A percentile compares a stretch with the other conserved stretches of the same genome.
Evolutionary conservation across 2,797 vertebrate genomes (phyloP).

Genomic region (Gymnocypris eckloni): DNA sequence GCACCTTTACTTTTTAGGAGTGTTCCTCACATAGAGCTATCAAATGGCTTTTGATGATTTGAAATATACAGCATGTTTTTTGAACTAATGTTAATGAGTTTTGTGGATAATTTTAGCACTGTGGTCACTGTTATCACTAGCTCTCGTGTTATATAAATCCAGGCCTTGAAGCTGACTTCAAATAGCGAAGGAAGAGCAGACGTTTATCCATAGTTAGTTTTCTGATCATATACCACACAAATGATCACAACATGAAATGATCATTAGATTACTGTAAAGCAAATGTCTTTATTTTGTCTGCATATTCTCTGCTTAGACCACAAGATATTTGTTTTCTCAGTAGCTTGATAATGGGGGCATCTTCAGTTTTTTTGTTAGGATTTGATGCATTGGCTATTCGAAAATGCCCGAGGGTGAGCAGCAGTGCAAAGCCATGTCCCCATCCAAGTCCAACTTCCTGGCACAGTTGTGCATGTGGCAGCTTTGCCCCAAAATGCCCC

Average conservation of each 20-base stretch:
- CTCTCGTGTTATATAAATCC: neutral
- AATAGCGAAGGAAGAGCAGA: neutral
- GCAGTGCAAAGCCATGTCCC: constrained; percentile 15
- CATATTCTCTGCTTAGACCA: constrained; percentile 7
- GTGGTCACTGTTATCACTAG: neutral
- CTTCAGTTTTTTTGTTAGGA: constrained; percentile 1
- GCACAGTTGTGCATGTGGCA: neutral
- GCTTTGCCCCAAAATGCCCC: constrained; percentile 23
- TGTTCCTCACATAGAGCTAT: neutral
- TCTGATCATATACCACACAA: constrained; percentile 28
- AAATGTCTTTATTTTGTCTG: neutral
- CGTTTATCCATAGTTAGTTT: constrained; percentile 11
- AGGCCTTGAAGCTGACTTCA: neutral
- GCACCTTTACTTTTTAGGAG: too few relatives aligned
- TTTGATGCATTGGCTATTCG: constrained; percentile 43
- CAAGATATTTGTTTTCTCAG: neutral
- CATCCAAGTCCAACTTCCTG: constrained; percentile 19
- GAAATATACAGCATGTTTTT: neutral
- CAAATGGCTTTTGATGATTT: neutral
- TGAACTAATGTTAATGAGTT: neutral
- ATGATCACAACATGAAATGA: constrained; percentile 5
- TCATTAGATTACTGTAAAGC: constrained; percentile 12
- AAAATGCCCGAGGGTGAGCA: constrained; percentile 26
- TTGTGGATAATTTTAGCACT: neutral
- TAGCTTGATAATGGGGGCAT: constrained; percentile 30